Percentiles rank a stretch among this genome's conserved stretches.
phyloP scores from a whole-genome alignment of 2,888 invertebrate species.

The Leptopterna dolabrata region DNA sequence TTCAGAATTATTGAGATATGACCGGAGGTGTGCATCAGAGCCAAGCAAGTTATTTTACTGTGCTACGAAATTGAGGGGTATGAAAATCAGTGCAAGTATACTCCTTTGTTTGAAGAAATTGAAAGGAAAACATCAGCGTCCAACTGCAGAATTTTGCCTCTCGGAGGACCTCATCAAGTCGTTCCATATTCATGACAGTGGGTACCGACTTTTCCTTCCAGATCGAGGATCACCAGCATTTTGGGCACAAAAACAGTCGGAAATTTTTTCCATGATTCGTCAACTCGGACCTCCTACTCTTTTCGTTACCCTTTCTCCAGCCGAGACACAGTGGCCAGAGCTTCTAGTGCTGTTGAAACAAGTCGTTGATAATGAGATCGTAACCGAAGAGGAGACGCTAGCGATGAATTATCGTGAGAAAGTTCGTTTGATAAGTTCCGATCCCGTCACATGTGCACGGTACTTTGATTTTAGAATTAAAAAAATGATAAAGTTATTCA shows the following conservation, averaged over 20 bases:
- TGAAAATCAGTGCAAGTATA: conserved; percentile 4
- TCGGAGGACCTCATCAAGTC: background rate
- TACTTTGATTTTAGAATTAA: conserved; percentile 52
- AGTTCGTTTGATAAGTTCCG: conserved; percentile 60
- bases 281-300: conserved; percentile 61
- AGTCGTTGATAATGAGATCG: conserved; percentile 8
- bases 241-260: conserved; percentile 63
- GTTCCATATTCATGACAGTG: background rate
- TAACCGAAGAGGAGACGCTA: conserved; percentile 56
- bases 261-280: conserved; percentile 61
- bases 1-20: conserved; percentile 52
- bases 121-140: background rate
- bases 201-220: conserved; percentile 3
- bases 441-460: conserved; percentile 62
- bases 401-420: conserved; percentile 56
- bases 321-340: conserved; percentile 60
- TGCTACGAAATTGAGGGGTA: conserved; percentile 12
- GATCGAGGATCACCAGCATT: conserved; percentile 58
- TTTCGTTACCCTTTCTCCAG: conserved; percentile 60
- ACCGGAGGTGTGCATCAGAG: background rate
- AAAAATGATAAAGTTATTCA: conserved; percentile 6
- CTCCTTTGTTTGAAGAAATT: conserved; percentile 33
- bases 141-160: background rate
- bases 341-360: conserved; percentile 51
- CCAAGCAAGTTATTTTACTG: conserved; percentile 8